Conservation (phyloP, 2,888 invertebrate species). For the Caenorhabditis japonica region DNA sequence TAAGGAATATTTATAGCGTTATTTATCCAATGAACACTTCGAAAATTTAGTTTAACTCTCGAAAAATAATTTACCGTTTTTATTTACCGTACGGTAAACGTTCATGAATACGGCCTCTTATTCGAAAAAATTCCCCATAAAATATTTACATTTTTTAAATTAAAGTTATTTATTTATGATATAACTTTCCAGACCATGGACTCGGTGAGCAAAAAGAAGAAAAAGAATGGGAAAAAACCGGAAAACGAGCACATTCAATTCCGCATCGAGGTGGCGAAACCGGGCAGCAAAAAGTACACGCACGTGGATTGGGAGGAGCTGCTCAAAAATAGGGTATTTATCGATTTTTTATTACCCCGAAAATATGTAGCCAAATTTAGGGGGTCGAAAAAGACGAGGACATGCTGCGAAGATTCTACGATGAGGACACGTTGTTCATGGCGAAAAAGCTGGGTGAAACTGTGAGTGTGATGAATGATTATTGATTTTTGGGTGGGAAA, state of each 20-base stretch:
- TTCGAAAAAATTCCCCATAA: no score
- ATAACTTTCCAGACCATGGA: slow-evolving; percentile 7
- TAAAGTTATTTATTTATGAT: neutral
- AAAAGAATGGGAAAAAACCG: slow-evolving; percentile 20
- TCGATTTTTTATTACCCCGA: slow-evolving; percentile 1
- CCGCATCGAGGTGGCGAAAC: slow-evolving; percentile 15
- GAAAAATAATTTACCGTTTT: no score
- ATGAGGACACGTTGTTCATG: slow-evolving; percentile 35
- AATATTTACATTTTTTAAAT: no score
- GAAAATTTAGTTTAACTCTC: no score
- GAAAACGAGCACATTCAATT: slow-evolving; percentile 22
- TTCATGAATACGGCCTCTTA: no score
- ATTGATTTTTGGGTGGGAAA: slow-evolving; percentile 13
- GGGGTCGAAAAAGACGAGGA: slow-evolving; percentile 25
- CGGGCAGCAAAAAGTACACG: slow-evolving; percentile 46
- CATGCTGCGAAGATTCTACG: slow-evolving; percentile 21
- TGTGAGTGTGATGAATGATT: slow-evolving; percentile 25
- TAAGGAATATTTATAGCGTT: no score
- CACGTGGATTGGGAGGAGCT: slow-evolving; percentile 38
- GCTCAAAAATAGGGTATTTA: neutral
- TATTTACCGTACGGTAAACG: no score
- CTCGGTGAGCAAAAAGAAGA: slow-evolving; percentile 26
- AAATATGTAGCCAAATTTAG: slow-evolving; percentile 22
- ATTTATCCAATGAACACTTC: no score
- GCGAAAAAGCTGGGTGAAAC: slow-evolving; percentile 26